A percentile compares a stretch with the other conserved stretches of the same genome.
These are phyloP conservation scores for Habropoda laboriosa DNA, from an alignment of 1,140 invertebrate species.

Conservation along the genomic window DNA sequence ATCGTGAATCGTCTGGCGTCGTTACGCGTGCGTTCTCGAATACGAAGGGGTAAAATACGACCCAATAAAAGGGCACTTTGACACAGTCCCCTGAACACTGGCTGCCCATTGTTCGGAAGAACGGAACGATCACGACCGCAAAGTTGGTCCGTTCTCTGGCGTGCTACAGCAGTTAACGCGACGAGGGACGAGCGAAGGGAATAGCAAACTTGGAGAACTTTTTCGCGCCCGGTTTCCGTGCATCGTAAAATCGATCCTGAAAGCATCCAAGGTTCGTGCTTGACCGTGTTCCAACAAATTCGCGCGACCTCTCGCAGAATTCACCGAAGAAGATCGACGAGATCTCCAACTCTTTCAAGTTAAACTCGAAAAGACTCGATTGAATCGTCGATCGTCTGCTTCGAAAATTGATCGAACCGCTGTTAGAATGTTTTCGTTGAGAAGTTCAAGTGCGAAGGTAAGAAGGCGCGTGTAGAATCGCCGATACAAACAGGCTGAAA, in stretches of 20 bases:
- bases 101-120: slow-evolving; percentile 56
- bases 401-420: too few relatives aligned
- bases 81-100: slow-evolving; percentile 60
- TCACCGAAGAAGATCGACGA: too few relatives aligned
- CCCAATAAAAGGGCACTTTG: slow-evolving; percentile 67
- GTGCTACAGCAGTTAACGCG: slow-evolving; percentile 51
- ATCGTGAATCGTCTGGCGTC: slow-evolving; percentile 35
- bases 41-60: slow-evolving; percentile 62
- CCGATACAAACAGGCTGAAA: background rate
- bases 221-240: slow-evolving; percentile 32
- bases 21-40: slow-evolving; percentile 57
- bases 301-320: background rate
- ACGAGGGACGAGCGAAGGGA: slow-evolving; percentile 33
- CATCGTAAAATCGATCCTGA: slow-evolving; percentile 58
- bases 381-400: too few relatives aligned
- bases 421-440: background rate
- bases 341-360: background rate
- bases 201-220: slow-evolving; percentile 26
- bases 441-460: background rate
- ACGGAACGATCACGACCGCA: slow-evolving; percentile 49
- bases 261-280: slow-evolving; percentile 9
- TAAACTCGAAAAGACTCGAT: too few relatives aligned
- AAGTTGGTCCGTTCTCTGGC: slow-evolving; percentile 44
- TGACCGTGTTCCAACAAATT: slow-evolving; percentile 20
- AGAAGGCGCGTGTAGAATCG: background rate